Evolutionary conservation across 2,888 invertebrate genomes (phyloP).

Genomic region (Girardia tigrina): DNA sequence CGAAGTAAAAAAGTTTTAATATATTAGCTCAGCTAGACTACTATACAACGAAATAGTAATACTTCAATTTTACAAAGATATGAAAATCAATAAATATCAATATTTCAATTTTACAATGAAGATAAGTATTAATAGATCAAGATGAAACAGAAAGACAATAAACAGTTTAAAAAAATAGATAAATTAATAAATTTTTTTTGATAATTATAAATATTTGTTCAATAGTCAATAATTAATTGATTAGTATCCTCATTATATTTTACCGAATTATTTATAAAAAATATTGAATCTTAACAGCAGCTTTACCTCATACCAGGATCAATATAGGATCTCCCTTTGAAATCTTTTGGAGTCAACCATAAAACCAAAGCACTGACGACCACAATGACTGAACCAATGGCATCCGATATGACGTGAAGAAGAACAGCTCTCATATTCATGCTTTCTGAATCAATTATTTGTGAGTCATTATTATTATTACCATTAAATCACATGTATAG

Average conservation of each 20-base stretch:
- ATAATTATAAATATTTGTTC: not conserved
- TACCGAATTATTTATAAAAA: not conserved
- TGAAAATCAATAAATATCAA: no score
- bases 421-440: constrained; percentile 39
- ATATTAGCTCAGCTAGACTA: no score
- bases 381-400: constrained; percentile 39
- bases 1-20: no score
- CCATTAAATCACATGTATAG: no score
- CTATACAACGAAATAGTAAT: no score
- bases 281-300: not conserved
- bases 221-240: not conserved
- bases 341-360: constrained; percentile 30
- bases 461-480: no score
- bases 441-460: no score
- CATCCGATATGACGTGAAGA: constrained; percentile 39
- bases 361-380: constrained; percentile 39
- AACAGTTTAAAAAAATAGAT: not conserved
- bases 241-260: not conserved
- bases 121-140: no score
- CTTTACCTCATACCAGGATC: constrained; percentile 32
- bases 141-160: not conserved
- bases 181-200: no score
- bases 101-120: no score
- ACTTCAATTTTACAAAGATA: no score
- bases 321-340: constrained; percentile 26